These are phyloP conservation scores for Colistium nudipinnis DNA, from an alignment of 2,113 vertebrate species.

Conservation along the genomic window DNA sequence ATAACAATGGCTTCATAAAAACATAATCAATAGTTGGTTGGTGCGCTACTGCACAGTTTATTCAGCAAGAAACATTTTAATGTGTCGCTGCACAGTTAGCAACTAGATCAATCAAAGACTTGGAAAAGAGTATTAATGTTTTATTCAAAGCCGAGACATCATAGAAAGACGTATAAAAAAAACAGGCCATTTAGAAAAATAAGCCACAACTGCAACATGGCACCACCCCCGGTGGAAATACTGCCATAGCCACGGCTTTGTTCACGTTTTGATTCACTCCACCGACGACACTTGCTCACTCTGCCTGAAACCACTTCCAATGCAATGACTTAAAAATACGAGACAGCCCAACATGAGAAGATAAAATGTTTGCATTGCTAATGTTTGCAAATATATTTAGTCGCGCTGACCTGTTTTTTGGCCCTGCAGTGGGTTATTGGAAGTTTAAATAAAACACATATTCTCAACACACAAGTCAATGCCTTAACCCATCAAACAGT, in stretches of 20 bases:
- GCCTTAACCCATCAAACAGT: conserved; percentile 64
- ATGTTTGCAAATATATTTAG: conserved; percentile 68
- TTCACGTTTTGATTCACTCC: conserved; percentile 27
- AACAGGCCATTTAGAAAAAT: conserved; percentile 5
- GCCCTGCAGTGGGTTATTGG: conserved; percentile 33
- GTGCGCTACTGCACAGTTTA: neutral
- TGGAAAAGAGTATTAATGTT: too few species aligned
- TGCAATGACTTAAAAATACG: neutral
- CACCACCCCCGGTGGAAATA: conserved; percentile 36
- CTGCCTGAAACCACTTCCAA: neutral
- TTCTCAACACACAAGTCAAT: conserved; percentile 40
- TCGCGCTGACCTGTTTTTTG: conserved; percentile 32
- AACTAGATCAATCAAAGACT: neutral
- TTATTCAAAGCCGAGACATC: neutral
- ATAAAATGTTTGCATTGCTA: conserved; percentile 69
- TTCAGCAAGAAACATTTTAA: neutral
- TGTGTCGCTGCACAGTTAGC: neutral
- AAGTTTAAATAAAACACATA: conserved; percentile 51
- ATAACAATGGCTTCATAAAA: neutral
- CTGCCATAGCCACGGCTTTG: conserved; percentile 39
- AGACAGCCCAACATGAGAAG: conserved; percentile 43
- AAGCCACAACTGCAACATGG: conserved; percentile 2
- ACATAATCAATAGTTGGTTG: neutral
- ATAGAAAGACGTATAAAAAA: neutral
- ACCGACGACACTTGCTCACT: conserved; percentile 8